A percentile compares a stretch with the other conserved stretches of the same genome.
Evolutionary conservation across 2,797 vertebrate species (phyloP).

Genomic region (Rhodeus uyekii): DNA sequence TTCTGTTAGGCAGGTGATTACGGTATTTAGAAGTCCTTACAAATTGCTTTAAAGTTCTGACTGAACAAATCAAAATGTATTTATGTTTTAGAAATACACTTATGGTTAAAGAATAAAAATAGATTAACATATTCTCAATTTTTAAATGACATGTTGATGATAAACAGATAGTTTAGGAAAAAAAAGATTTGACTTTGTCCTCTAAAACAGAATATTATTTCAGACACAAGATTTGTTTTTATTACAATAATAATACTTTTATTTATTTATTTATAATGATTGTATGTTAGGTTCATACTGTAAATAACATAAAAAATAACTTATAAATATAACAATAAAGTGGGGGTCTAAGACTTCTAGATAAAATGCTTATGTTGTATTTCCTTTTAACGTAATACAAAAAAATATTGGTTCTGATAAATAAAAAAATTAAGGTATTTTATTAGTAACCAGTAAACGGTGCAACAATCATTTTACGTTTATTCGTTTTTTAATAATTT

Average conservation of each 20-base stretch:
- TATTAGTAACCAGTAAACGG: neutral
- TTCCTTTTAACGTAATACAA: neutral
- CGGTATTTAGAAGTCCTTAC: conserved; percentile 1
- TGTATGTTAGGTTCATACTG: neutral
- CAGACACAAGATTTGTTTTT: no score
- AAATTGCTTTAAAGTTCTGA: conserved; percentile 21
- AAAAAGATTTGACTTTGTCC: neutral
- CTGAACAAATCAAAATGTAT: neutral
- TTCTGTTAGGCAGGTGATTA: conserved; percentile 16
- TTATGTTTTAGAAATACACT: neutral
- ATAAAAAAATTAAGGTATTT: neutral
- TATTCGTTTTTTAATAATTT: neutral
- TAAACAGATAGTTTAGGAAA: neutral
- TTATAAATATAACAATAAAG: neutral
- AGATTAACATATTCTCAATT: neutral
- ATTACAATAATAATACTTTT: no score
- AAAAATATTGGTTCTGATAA: neutral
- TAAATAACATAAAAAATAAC: neutral
- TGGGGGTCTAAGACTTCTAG: neutral
- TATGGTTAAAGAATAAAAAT: neutral
- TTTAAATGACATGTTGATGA: neutral
- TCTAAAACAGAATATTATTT: neutral
- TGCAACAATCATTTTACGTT: neutral
- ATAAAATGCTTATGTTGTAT: neutral
- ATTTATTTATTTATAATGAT: neutral